Conservation (phyloP, 2,797 vertebrate genomes). For the Sphaeramia orbicularis region DNA sequence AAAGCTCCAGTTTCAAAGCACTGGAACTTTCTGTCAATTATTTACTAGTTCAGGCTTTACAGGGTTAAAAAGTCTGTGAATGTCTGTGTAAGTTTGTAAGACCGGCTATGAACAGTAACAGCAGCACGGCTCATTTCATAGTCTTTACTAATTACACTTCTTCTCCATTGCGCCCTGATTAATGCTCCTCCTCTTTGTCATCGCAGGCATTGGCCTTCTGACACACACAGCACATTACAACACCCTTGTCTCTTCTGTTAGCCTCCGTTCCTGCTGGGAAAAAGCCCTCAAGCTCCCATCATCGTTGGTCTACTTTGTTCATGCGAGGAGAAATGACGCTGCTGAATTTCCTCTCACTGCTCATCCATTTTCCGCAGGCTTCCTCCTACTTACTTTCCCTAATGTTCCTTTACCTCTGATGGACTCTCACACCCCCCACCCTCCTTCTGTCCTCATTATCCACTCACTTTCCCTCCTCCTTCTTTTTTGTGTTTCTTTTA, state of each 20-base stretch:
- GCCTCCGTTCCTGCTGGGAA: conserved; percentile 2
- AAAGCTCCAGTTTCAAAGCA: too few relatives aligned
- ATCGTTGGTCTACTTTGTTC: conserved; percentile 31
- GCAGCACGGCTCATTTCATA: background rate
- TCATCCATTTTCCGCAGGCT: background rate
- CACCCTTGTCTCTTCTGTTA: conserved; percentile 4
- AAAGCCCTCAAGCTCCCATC: conserved; percentile 35
- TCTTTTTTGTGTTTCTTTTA: conserved; percentile 23
- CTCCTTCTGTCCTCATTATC: conserved; percentile 24
- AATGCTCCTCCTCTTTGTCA: conserved; percentile 24
- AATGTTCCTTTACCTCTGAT: conserved; percentile 13
- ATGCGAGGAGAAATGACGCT: conserved; percentile 12
- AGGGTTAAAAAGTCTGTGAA: conserved; percentile 7
- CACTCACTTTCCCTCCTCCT: conserved; percentile 5
- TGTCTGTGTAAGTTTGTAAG: background rate
- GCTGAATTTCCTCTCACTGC: background rate
- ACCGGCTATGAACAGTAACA: too few relatives aligned
- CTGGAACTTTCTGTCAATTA: too few relatives aligned
- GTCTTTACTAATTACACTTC: conserved; percentile 13
- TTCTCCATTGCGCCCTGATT: conserved; percentile 33
- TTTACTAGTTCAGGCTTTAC: too few relatives aligned
- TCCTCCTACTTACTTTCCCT: background rate
- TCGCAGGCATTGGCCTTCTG: conserved; percentile 29
- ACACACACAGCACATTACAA: conserved; percentile 26
- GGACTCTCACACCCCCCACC: background rate